Base-by-base conservation (phyloP, 2,888 invertebrate genomes). In the Chrysolina americana region DNA sequence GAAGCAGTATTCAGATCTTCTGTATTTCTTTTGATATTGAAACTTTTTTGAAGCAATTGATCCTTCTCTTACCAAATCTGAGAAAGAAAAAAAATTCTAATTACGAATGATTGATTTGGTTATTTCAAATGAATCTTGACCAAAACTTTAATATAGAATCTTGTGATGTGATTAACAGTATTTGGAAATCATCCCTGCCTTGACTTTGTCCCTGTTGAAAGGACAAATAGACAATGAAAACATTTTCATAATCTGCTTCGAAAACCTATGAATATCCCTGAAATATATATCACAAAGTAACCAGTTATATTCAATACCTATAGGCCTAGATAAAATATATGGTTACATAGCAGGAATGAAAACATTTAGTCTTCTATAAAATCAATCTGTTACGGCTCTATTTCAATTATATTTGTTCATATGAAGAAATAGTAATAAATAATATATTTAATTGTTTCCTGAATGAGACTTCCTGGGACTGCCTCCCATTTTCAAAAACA, bases 181-280 rank as follows among this genome's bases (percentile, higher is more conserved):
- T 48, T 73, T 44, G 47, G 17, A 70, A 76, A 74, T 76, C 79
- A 73, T 65, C 72, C 76, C 76, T 68, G 63, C 73, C 73, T 73
- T 44, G 28, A 63, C 15, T 41, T 63, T 59, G 59, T 19, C 63
- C 72, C 44, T 68, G 62, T 64, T 41, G n/a, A 59, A 36, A 59
- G 59, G 59, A 59, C 59, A 59, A 59, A 59, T 59, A 9, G 36
- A 59, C 15, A 59, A 19, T 19, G 15, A 59, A 28, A 13, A 15
- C 47, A 47, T 17, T 15, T 59, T 59, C 59, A 66, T 48, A 6
- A 53, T 28, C 62, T 62, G 47, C 70, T 23, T 62, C 56, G 48
- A 59, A 62, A 62, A 48, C 63, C 47, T 59, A 69, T 59, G n/a
- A 59, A 59, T 59, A 23, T 59, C 10, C 59, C 59, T 59, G 36